Base-by-base conservation (phyloP, 1,140 invertebrate genomes). In the Ooceraea biroi region DNA sequence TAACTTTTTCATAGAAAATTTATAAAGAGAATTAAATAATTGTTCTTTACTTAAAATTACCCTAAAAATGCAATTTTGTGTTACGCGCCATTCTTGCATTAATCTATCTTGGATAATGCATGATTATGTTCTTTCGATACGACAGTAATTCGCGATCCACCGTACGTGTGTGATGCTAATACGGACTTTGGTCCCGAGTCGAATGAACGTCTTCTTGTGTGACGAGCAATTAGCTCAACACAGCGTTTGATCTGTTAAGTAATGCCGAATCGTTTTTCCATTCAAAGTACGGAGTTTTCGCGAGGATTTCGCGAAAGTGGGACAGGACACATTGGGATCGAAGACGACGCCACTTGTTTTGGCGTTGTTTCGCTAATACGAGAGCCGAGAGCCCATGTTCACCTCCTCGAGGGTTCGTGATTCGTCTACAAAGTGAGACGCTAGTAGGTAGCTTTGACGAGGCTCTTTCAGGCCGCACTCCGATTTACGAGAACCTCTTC, bases 321-420 rank as follows among this genome's bases (percentile, higher is more conserved):
- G 7, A 22, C 4, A 3, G 19, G 55, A 60, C 58, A 50, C 17
- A 3, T 17, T n/a, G 52, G 58, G 7, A 8, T 65, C 27, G 17
- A 77, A 44, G 65, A 46, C 65, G 65, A 57, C 65, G 25, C 36
- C 65, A 58, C 76, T 80, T 80, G 76, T 80, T 80, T 80, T 57
- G 65, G 50, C 36, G 50, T 41, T 48, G 36, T 80, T 71, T 71
- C 76, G 48, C 65, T 80, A 80, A 80, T 71, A 71, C 50, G 63
- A 36, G 52, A 55, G 30, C 7, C 61, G 63, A 57, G 2, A 7
- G 50, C 65, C 50, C 41, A 36, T 80, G 19, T 65, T 80, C 76
- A 57, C 76, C 65, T 80, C 52, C 41, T 44, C 65, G 60, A 58
- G 36, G 36, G 76, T 80, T 80, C 76, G 76, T 80, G 76, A 36